These are phyloP conservation scores for Stenopsyche tienmushanensis DNA, from an alignment of 1,140 invertebrate species.

Conservation along the genomic window DNA sequence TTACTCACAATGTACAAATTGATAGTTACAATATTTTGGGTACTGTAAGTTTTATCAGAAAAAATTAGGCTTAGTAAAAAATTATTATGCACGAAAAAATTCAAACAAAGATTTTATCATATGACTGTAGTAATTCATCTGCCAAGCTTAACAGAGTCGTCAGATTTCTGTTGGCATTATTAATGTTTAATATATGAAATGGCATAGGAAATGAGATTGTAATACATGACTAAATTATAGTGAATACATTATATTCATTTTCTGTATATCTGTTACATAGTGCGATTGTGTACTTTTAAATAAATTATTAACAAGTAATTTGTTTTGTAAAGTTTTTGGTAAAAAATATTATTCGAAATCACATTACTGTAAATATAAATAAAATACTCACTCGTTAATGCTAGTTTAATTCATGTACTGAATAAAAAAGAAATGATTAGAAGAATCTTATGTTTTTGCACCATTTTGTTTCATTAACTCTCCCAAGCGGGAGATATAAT, in stretches of 20 bases:
- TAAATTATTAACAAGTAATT: constrained; percentile 23
- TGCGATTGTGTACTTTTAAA: constrained; percentile 25
- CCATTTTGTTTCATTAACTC: constrained; percentile 7
- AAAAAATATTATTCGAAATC: constrained; percentile 19
- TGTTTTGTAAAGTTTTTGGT: constrained; percentile 29
- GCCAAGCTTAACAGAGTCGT: neutral
- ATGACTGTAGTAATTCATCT: constrained; percentile 15
- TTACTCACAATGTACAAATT: constrained; percentile 18
- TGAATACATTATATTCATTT: constrained; percentile 5
- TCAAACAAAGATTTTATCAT: neutral
- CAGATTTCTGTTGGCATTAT: too few species aligned
- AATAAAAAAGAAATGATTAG: constrained; percentile 11
- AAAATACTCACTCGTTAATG: constrained; percentile 25
- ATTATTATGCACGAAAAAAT: constrained; percentile 8
- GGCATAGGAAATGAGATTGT: constrained; percentile 1
- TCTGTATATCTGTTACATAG: constrained; percentile 26
- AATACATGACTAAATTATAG: constrained; percentile 8
- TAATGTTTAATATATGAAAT: too few species aligned
- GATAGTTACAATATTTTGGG: constrained; percentile 17
- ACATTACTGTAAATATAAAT: constrained; percentile 20
- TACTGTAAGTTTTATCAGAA: constrained; percentile 21
- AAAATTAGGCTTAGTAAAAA: constrained; percentile 15
- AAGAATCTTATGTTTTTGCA: constrained; percentile 9
- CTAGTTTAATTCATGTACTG: constrained; percentile 21
- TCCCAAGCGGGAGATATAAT: too few species aligned